Conservation (phyloP, 2,797 vertebrate species). For the Acestrorhynchus altus region DNA sequence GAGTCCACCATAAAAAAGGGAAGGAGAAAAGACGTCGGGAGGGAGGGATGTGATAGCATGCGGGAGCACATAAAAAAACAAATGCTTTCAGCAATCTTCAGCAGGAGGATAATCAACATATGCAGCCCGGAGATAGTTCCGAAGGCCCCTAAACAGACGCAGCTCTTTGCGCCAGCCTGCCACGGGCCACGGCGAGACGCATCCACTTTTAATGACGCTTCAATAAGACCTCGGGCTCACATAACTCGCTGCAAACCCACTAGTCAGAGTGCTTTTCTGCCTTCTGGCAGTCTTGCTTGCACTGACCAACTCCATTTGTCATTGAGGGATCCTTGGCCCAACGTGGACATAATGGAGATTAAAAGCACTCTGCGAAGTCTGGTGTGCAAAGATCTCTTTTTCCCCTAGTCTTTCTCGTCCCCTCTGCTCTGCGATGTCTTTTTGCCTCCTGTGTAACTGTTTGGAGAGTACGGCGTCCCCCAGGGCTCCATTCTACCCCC, state of each 20-base stretch:
- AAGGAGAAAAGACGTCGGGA: neutral
- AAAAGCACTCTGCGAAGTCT: slow-evolving; percentile 72
- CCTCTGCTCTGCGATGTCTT: neutral
- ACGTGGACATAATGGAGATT: slow-evolving; percentile 67
- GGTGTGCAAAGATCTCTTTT: slow-evolving; percentile 65
- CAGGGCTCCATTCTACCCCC: slow-evolving; percentile 65
- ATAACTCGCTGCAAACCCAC: slow-evolving; percentile 28
- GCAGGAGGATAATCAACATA: neutral
- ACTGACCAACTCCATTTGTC: slow-evolving; percentile 54
- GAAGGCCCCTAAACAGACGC: neutral
- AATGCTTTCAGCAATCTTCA: neutral
- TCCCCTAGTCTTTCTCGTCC: neutral
- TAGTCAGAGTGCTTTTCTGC: slow-evolving; percentile 46
- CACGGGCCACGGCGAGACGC: neutral
- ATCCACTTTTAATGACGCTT: slow-evolving; percentile 20
- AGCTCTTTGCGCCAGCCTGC: slow-evolving; percentile 6
- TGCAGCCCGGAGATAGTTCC: neutral
- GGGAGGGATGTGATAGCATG: neutral
- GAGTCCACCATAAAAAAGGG: neutral
- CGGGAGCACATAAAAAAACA: too few species aligned
- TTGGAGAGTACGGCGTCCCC: slow-evolving; percentile 72
- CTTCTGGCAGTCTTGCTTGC: slow-evolving; percentile 30
- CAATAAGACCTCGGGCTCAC: neutral
- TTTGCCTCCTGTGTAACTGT: slow-evolving; percentile 61
- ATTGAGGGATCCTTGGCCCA: slow-evolving; percentile 60